Percentiles rank a stretch among this genome's conserved stretches.
Evolutionary conservation across 2,797 vertebrate species (phyloP).

Genomic region (Halcyon leucocephala): DNA sequence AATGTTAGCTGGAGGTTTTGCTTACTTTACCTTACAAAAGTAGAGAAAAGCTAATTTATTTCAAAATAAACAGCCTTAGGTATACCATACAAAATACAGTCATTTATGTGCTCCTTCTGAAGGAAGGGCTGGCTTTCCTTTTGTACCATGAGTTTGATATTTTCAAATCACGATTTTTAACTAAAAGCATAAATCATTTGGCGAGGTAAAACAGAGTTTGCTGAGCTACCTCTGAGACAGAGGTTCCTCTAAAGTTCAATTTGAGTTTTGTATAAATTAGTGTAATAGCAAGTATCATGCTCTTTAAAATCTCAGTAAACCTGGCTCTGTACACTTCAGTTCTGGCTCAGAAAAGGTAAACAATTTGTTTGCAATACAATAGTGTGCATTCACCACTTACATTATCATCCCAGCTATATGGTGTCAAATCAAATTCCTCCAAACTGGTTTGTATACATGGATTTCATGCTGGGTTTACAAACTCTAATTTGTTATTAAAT

Average conservation of each 20-base stretch:
- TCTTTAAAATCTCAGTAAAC: background rate
- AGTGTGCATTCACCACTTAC: background rate
- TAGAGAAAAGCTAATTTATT: background rate
- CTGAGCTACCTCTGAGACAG: background rate
- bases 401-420: background rate
- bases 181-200: background rate
- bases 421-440: slow-evolving; percentile 34
- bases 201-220: background rate
- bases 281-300: background rate
- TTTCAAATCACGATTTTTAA: background rate
- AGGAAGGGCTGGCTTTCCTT: slow-evolving; percentile 41
- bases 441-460: background rate
- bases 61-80: background rate
- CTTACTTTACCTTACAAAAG: background rate
- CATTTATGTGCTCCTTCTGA: background rate
- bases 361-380: background rate
- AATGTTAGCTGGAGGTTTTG: background rate
- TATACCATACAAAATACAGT: background rate
- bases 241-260: slow-evolving; percentile 47
- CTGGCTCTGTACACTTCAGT: background rate
- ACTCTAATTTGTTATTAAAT: slow-evolving; percentile 17
- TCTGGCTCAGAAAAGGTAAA: background rate
- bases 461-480: slow-evolving; percentile 64
- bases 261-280: slow-evolving; percentile 41
- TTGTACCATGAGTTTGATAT: background rate